These are phyloP conservation scores for Drosophila bocqueti DNA, from an alignment of 1,140 invertebrate genomes.

Conservation along the genomic window DNA sequence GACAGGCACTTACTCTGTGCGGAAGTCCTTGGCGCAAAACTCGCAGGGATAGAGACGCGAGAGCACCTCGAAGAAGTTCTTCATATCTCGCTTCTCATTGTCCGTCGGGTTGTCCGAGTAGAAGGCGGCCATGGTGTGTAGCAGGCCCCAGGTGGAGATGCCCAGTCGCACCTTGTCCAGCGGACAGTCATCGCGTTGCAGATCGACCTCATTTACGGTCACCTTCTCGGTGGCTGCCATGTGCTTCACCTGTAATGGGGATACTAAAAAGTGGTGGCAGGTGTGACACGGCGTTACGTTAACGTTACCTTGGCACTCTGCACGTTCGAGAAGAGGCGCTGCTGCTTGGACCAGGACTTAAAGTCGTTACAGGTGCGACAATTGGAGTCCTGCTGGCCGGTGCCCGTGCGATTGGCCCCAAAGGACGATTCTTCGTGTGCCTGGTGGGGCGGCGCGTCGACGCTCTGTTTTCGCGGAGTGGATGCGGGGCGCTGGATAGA, in stretches of 20 bases:
- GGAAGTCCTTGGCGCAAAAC: slow-evolving; percentile 95
- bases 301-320: slow-evolving; percentile 72
- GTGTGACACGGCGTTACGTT: neutral
- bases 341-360: slow-evolving; percentile 89
- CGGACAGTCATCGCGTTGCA: slow-evolving; percentile 88
- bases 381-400: slow-evolving; percentile 71
- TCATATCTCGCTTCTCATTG: slow-evolving; percentile 91
- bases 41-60: slow-evolving; percentile 98
- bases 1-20: slow-evolving; percentile 89
- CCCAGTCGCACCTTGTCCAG: slow-evolving; percentile 91
- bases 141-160: slow-evolving; percentile 94
- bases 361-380: slow-evolving; percentile 91
- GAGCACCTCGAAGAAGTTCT: slow-evolving; percentile 93
- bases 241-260: slow-evolving; percentile 52
- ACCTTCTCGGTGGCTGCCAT: slow-evolving; percentile 52
- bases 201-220: slow-evolving; percentile 23
- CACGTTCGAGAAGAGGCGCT: slow-evolving; percentile 85
- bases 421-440: slow-evolving; percentile 33
- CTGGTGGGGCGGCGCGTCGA: slow-evolving; percentile 2
- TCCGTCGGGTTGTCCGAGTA: slow-evolving; percentile 94
- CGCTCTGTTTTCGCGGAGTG: neutral
- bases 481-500: slow-evolving; percentile 15
- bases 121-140: slow-evolving; percentile 98
- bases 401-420: slow-evolving; percentile 19
- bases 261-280: neutral